A percentile compares a stretch with the other conserved stretches of the same genome.
Evolutionary conservation across 1,140 invertebrate species (phyloP).

Genomic region (Cryptotermes secundus): DNA sequence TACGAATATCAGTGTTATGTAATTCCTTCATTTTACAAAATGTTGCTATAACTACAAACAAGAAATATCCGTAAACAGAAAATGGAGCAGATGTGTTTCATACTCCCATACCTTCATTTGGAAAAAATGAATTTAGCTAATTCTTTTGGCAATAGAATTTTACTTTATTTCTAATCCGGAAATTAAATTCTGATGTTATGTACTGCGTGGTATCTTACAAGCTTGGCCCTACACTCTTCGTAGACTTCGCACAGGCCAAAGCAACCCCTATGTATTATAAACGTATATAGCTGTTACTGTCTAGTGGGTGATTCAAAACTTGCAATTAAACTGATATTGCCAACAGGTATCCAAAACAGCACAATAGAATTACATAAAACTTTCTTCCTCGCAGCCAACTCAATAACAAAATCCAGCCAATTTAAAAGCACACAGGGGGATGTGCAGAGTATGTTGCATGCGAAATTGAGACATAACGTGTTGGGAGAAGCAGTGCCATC

Average conservation of each 20-base stretch:
- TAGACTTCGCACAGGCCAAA: not conserved
- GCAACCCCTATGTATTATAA: not conserved
- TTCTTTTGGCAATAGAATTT: too few species aligned
- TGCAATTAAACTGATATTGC: not conserved
- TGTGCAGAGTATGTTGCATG: not conserved
- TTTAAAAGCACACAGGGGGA: conserved; percentile 4
- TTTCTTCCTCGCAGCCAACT: not conserved
- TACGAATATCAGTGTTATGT: too few species aligned
- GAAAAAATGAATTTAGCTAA: too few species aligned
- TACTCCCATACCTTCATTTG: too few species aligned
- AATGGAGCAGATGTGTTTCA: too few species aligned
- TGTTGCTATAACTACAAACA: too few species aligned
- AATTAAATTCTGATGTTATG: not conserved
- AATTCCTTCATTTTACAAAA: too few species aligned
- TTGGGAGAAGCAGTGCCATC: conserved; percentile 9
- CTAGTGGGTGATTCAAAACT: not conserved
- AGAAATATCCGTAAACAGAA: too few species aligned
- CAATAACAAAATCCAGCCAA: not conserved
- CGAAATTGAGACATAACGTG: conserved; percentile 11
- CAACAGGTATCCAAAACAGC: not conserved
- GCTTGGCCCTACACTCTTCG: not conserved
- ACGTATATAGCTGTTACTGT: not conserved
- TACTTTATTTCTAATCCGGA: not conserved
- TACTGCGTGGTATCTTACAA: not conserved
- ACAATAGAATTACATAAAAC: conserved; percentile 8